These are phyloP conservation scores for Caenorhabditis panamensis DNA, from an alignment of 2,888 invertebrate genomes.

Conservation along the genomic window DNA sequence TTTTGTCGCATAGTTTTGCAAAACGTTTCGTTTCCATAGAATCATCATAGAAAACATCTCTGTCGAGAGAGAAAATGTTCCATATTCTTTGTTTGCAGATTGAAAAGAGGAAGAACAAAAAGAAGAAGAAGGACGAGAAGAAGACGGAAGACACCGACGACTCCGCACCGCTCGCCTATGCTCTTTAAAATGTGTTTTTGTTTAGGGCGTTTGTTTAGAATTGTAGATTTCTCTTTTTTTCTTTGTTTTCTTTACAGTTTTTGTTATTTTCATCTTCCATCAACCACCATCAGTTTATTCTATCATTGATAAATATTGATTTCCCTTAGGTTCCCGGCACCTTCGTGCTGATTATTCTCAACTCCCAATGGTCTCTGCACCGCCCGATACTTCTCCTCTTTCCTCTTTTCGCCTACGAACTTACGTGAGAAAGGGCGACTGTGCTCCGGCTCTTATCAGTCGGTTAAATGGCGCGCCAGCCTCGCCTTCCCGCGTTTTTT, in stretches of 20 bases:
- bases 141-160: conserved; percentile 62
- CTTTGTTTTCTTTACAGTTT: conserved; percentile 18
- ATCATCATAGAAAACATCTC: not conserved
- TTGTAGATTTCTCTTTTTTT: conserved; percentile 40
- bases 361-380: conserved; percentile 34
- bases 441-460: conserved; percentile 37
- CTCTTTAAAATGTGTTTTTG: conserved; percentile 32
- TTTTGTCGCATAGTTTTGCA: not conserved
- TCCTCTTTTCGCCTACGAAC: conserved; percentile 7
- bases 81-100: conserved; percentile 64
- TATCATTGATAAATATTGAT: conserved; percentile 18
- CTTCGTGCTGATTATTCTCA: conserved; percentile 14
- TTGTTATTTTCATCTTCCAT: no score
- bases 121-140: conserved; percentile 75
- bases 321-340: not conserved
- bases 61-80: conserved; percentile 8
- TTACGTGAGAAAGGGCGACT: conserved; percentile 50
- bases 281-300: no score
- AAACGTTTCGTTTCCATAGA: no score
- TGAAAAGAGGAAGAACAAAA: conserved; percentile 74
- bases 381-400: conserved; percentile 50
- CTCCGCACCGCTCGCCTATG: conserved; percentile 26
- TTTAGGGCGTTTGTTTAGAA: conserved; percentile 9
- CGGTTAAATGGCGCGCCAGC: conserved; percentile 15
- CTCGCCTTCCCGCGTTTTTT: conserved; percentile 25